Conservation (phyloP, 2,888 invertebrate genomes). For the Rotaria sp. region DNA sequence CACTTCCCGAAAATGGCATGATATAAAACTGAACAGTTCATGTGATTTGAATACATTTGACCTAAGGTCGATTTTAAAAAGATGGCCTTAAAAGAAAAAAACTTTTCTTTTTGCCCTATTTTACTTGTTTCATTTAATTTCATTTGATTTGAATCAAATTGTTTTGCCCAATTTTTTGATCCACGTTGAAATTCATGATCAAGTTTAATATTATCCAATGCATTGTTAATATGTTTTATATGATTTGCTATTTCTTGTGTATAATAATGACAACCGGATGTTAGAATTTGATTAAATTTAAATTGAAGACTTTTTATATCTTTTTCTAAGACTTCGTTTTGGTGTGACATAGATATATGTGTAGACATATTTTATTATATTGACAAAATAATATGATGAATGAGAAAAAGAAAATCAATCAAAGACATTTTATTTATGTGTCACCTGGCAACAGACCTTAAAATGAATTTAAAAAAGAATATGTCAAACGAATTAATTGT, state of each 20-base stretch:
- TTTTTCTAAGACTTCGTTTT: neutral
- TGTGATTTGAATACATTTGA: no score
- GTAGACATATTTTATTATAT: neutral
- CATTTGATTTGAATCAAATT: conserved; percentile 43
- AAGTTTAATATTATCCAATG: conserved; percentile 49
- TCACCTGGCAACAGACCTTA: conserved; percentile 14
- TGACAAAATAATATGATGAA: neutral
- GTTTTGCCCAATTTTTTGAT: conserved; percentile 46
- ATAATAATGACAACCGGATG: conserved; percentile 46
- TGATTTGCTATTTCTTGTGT: conserved; percentile 50
- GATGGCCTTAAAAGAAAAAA: no score
- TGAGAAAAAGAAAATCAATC: no score
- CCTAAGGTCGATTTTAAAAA: no score
- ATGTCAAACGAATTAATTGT: no score
- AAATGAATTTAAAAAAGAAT: neutral
- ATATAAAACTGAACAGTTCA: no score
- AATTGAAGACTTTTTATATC: neutral
- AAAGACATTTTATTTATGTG: neutral
- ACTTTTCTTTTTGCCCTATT: no score
- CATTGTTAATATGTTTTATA: conserved; percentile 47
- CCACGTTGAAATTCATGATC: conserved; percentile 47
- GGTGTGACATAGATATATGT: neutral
- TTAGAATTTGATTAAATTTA: neutral
- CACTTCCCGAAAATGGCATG: no score
- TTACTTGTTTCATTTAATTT: conserved; percentile 38